These are phyloP conservation scores for Aspiorhynchus laticeps DNA, from an alignment of 2,113 vertebrate genomes.

Conservation along the genomic window DNA sequence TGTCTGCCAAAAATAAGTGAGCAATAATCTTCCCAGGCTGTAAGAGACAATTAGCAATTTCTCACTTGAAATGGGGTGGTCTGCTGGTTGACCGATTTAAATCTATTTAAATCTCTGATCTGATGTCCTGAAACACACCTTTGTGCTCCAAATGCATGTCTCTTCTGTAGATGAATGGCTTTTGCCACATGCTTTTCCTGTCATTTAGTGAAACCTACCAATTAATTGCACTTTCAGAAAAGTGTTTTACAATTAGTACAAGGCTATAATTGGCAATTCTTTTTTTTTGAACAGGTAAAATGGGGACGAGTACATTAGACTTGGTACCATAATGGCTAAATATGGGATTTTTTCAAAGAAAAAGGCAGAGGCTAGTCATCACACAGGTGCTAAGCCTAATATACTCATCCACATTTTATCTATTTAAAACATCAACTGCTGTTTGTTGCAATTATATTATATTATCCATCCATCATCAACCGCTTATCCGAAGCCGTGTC, in stretches of 20 bases:
- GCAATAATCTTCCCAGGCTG: slow-evolving; percentile 45
- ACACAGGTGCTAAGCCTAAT: not conserved
- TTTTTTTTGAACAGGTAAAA: not conserved
- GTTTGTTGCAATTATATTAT: not conserved
- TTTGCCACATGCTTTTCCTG: not conserved
- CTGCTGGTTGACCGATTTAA: not conserved
- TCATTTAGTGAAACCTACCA: not conserved
- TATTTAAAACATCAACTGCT: not conserved
- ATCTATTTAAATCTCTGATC: slow-evolving; percentile 17
- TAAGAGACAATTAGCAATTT: slow-evolving; percentile 48
- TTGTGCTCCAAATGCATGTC: not conserved
- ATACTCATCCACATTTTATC: not conserved
- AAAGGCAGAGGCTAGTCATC: not conserved
- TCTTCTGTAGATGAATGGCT: not conserved
- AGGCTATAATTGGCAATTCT: not conserved
- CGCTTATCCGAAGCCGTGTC: too few relatives aligned
- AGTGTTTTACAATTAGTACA: not conserved
- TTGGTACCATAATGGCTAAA: not conserved
- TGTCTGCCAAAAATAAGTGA: slow-evolving; percentile 57
- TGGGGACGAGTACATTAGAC: not conserved
- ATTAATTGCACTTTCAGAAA: slow-evolving; percentile 8
- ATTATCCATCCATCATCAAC: too few relatives aligned
- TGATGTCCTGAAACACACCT: not conserved
- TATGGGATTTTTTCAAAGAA: not conserved
- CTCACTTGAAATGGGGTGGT: slow-evolving; percentile 39